phyloP scores from a whole-genome alignment of 2,113 vertebrate genomes.

The Siniperca chuatsi region DNA sequence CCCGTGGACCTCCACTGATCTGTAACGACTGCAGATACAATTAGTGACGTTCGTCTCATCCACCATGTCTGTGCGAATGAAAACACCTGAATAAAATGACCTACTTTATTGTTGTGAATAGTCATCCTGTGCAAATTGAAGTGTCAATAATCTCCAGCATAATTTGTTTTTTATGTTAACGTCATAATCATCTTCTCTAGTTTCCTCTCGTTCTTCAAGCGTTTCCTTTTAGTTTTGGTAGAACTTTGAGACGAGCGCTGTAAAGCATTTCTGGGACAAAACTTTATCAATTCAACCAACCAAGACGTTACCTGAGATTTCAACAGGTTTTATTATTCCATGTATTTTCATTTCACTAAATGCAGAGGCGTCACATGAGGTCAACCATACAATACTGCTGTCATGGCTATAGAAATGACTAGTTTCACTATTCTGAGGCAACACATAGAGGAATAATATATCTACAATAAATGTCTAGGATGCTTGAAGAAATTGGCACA shows the following conservation, averaged over 20 bases:
- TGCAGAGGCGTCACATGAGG: neutral
- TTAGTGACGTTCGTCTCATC: neutral
- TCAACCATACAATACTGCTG: neutral
- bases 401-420: neutral
- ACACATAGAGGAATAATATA: neutral
- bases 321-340: neutral
- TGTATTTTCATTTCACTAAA: neutral
- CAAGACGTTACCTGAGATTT: neutral
- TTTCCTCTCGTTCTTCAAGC: neutral
- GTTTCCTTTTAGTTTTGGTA: neutral
- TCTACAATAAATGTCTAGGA: neutral
- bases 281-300: neutral
- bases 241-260: neutral
- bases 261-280: neutral
- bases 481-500: neutral
- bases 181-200: neutral
- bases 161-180: neutral
- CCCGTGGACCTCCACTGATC: neutral
- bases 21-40: conserved; percentile 18
- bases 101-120: conserved; percentile 3
- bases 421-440: neutral
- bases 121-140: conserved; percentile 10
- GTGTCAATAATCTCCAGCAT: neutral
- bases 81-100: neutral
- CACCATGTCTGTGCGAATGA: neutral